Evolutionary conservation across 1,140 invertebrate genomes (phyloP).

Genomic region (Aplysia californica): DNA sequence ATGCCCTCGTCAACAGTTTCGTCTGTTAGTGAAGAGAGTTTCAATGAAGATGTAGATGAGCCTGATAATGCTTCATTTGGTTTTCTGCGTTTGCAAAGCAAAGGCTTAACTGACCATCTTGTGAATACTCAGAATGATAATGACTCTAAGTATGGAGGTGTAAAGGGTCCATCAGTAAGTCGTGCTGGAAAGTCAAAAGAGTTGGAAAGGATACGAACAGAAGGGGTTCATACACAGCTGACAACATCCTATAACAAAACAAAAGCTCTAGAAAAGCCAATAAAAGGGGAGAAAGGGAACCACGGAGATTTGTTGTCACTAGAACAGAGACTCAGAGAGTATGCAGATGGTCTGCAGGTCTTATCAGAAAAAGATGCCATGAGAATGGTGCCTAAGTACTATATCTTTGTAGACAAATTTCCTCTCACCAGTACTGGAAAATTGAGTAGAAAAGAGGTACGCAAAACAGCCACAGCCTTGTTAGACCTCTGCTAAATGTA

Average conservation of each 20-base stretch:
- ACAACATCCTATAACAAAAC: background rate
- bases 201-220: background rate
- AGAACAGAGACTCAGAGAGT: constrained; percentile 16
- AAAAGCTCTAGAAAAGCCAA: background rate
- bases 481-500: background rate
- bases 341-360: constrained; percentile 12
- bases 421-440: constrained; percentile 30
- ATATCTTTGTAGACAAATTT: constrained; percentile 24
- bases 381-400: constrained; percentile 34
- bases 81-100: background rate
- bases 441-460: constrained; percentile 24
- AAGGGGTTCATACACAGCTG: background rate
- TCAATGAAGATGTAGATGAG: background rate
- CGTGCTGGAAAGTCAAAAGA: background rate
- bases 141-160: no score
- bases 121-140: no score
- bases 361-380: constrained; percentile 14
- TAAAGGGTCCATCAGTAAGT: no score
- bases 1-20: background rate
- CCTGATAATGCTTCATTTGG: background rate
- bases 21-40: background rate
- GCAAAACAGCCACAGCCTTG: background rate
- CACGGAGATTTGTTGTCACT: background rate
- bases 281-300: background rate
- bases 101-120: no score